phyloP scores from a whole-genome alignment of 2,113 vertebrate species.

The Pluvialis apricaria region DNA sequence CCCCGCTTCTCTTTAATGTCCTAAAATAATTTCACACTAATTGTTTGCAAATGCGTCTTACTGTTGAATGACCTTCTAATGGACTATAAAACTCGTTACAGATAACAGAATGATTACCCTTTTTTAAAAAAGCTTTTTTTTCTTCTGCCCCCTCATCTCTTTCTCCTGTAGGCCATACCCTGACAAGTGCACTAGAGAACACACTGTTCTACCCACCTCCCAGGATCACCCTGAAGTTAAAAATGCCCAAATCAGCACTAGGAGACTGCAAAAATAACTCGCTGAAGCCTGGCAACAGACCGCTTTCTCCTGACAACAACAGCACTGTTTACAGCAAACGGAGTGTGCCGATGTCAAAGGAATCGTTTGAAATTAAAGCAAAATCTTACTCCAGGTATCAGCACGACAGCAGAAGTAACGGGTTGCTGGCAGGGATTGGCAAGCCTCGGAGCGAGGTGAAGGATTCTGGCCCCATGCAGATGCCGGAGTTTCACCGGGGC shows the following conservation, averaged over 20 bases:
- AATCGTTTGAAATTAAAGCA: conserved; percentile 58
- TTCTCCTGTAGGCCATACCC: conserved; percentile 77
- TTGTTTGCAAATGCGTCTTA: not conserved
- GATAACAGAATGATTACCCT: not conserved
- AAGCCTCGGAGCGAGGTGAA: conserved; percentile 62
- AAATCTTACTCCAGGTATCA: conserved; percentile 78
- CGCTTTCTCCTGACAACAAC: conserved; percentile 81
- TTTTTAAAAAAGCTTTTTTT: not conserved
- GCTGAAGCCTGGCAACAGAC: conserved; percentile 79
- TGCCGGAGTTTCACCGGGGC: conserved; percentile 65
- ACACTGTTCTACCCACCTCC: conserved; percentile 87
- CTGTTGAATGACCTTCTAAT: not conserved
- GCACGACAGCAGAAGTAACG: conserved; percentile 81
- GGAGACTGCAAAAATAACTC: conserved; percentile 81
- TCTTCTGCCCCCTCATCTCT: not conserved
- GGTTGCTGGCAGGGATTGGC: conserved; percentile 70
- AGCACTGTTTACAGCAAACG: conserved; percentile 55
- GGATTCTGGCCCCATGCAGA: conserved; percentile 9
- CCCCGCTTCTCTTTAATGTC: not conserved
- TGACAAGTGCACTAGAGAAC: conserved; percentile 84
- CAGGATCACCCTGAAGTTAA: conserved; percentile 94
- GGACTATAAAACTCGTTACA: not conserved
- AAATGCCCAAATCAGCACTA: conserved; percentile 86
- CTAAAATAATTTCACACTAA: not conserved
- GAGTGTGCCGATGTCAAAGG: conserved; percentile 66